Evolutionary conservation across 2,888 invertebrate genomes (phyloP), one percentile per base, ranked within the genome.

Genomic region (Himalopsyche kuldschensis): DNA sequence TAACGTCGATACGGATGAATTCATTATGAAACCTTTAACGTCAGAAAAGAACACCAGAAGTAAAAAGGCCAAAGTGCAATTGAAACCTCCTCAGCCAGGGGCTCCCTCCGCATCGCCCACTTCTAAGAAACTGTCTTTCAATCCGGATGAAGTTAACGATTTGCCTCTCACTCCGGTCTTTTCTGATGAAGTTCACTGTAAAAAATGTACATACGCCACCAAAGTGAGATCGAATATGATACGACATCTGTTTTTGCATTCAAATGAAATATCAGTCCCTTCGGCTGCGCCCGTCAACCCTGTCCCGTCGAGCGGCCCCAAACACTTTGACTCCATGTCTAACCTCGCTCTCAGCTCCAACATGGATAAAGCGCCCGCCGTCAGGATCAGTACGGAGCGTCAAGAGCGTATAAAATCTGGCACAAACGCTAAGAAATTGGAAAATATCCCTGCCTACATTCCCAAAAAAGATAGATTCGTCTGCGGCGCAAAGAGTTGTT

Each of bases 241-340:
- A 8, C 90, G 95, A 0, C 95, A 96, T 88, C 89, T 97, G 84
- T 93, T 93, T 86, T 89, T 93, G 84, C 97, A 97, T 88, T 92
- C 91, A 15, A 91, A 93, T 80, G 93, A 93, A 86, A 89, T 90
- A 78, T 92, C 91, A 0, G 95, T 94, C 8, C 94, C 95, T 0
- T 92, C 92, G 81, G 93, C 93, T 0, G 95, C 94, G 17, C 96
- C 96, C 0, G 94, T 96, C 0, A 97, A 97, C 91, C 96, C 96
- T 0, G 96, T 97, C 6, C 96, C 95, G 0, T 95, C 95, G 87
- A 94, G 94, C 63, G 95, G 94, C 86, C 96, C 96, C 88, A 94
- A 93, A 87, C 95, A 96, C 93, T 97, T 96, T 88, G 96, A 97
- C 88, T 95, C 95, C 88, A 97, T 97, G 97, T 92, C 94, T 0